Base-by-base conservation (phyloP, 2,888 invertebrate genomes). In the Tetragnatha montana region DNA sequence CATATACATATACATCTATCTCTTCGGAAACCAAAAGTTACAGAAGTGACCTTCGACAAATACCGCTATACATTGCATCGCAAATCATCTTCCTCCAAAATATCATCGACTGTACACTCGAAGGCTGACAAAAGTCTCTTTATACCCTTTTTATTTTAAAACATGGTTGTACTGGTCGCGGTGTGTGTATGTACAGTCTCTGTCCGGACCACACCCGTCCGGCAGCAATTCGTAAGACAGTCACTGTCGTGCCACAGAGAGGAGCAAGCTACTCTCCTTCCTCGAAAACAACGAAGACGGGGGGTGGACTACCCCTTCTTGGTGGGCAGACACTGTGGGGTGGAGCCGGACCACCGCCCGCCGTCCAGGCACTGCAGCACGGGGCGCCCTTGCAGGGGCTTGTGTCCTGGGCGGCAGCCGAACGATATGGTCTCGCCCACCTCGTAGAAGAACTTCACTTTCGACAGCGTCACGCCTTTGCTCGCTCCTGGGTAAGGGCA, bases 401-500 rank as follows among this genome's bases (percentile, higher is more conserved):
- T 94, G 91, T 96, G 95, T 0, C 96, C 96, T 1, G 96, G 95
- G 92, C 96, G 96, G 93, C 97, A 97, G 8, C 96, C 96, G 93
- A 97, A 97, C 2, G 96, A 96, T 82, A 97, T 96, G 47, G 96
- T 96, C 93, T 97, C 97, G 0, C 96, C 96, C 91, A 97, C 96
- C 93, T 96, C 96, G 94, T 97, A 97, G 94, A 96, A 97, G 94
- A 97, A 97, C 94, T 97, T 97, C 19, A 97, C 97, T 0, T 96
- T 96, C 0, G 97, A 97, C 35, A 91, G 90, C n/a, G 91, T 91
- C 71, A 96, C 95, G 0, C 97, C 97, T 86, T 96, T 97, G 68
- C 96, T 96, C 35, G 97, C 97, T 51, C 97, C 97, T 0, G 97
- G 97, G 93, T 97, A 97, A 0, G 97, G 96, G 93, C 97, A 97